Evolutionary conservation across 2,888 invertebrate species (phyloP), one percentile per base, ranked within the genome.

Genomic region (Carterocephalus palaemon): DNA sequence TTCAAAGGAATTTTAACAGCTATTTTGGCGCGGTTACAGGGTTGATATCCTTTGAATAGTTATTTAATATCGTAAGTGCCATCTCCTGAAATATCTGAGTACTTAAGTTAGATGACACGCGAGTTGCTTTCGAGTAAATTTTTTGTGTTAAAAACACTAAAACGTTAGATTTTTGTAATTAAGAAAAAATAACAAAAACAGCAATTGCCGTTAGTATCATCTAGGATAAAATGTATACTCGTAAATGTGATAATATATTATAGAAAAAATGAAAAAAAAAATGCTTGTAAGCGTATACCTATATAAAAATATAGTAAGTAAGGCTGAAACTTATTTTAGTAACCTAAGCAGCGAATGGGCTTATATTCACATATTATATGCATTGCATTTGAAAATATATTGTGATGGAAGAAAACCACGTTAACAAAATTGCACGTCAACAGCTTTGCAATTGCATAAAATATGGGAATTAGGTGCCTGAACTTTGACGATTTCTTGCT

Each of bases 221-320:
- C 53, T 84, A 81, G 73, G 61, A 64, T 71, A 70, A 72, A 69
- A 51, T 60, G 74, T 70, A 79, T 82, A 82, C 83, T 81, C 80
- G 64, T 79, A 71, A 75, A 83, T 82, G 83, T 84, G 83, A 85
- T 82, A 79, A 67, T 77, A 73, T 65, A 65, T 70, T 67, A 62
- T 70, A 75, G 64, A 71, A 76, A 78, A 75, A 70, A 56, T 55
- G 59, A 42, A 61, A 70, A 72, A 76, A 79, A 79, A 75, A 68
- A 67, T 64, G 76, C 75, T 75, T 77, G 54, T 65, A 67, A 71
- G 75, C 70, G 70, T 73, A 67, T 63, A 67, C 62, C 66, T 75
- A 68, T 74, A 64, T 68, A 53, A 66, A 64, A 62, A 57, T 28
- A 29, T 75, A 72, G 68, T 54, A 56, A 39, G 38, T 78, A 78